Conservation (phyloP, 2,113 vertebrate genomes). For the Lepisosteus oculatus region DNA sequence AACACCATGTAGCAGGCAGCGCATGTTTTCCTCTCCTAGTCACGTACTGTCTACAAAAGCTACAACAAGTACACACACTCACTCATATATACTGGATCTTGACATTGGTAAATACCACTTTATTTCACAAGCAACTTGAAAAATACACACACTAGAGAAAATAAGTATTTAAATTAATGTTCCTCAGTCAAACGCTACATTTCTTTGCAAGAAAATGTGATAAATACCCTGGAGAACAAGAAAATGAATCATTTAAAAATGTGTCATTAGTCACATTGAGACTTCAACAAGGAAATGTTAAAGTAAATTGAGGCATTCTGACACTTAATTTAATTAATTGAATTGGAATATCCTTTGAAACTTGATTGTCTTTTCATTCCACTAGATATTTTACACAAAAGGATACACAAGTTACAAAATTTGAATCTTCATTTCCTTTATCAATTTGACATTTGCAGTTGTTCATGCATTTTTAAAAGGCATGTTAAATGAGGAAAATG, state of each 20-base stretch:
- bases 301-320: conserved; percentile 18
- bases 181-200: conserved; percentile 2
- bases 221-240: conserved; percentile 13
- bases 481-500: not conserved
- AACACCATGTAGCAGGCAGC: no score
- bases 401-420: conserved; percentile 10
- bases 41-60: no score
- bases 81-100: not conserved
- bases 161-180: not conserved
- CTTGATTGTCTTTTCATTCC: conserved; percentile 12
- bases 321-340: conserved; percentile 25
- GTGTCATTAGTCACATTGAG: conserved; percentile 20
- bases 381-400: conserved; percentile 7
- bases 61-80: not conserved
- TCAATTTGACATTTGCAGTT: conserved; percentile 18
- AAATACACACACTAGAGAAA: not conserved
- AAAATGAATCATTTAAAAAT: conserved; percentile 18
- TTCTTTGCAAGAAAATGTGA: conserved; percentile 10
- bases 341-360: conserved; percentile 20
- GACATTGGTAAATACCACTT: conserved; percentile 4
- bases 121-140: not conserved
- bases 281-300: conserved; percentile 13
- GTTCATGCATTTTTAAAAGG: conserved; percentile 1
- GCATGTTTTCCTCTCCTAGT: no score
- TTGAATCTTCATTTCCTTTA: conserved; percentile 6